Conservation (phyloP, 2,797 vertebrate species). For the Microctenopoma steveboyesi region DNA sequence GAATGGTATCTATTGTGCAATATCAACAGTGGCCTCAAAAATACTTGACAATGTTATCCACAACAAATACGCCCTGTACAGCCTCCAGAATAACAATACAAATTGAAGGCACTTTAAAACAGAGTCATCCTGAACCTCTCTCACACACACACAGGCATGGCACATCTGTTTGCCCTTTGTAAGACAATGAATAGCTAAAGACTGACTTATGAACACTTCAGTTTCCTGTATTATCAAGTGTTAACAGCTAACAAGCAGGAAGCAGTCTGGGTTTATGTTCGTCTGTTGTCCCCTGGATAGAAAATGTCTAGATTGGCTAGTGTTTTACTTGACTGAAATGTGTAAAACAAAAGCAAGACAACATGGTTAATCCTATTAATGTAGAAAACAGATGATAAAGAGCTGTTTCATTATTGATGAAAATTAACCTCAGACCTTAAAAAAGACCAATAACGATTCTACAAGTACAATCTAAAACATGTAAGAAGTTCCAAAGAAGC, state of each 20-base stretch:
- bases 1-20: slow-evolving; percentile 71
- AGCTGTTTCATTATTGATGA: slow-evolving; percentile 2
- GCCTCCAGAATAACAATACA: slow-evolving; percentile 40
- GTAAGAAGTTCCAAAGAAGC: slow-evolving; percentile 6
- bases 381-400: slow-evolving; percentile 4
- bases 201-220: slow-evolving; percentile 31
- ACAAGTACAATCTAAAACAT: slow-evolving; percentile 29
- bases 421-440: slow-evolving; percentile 17
- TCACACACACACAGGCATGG: slow-evolving; percentile 13
- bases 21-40: slow-evolving; percentile 48
- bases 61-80: slow-evolving; percentile 25
- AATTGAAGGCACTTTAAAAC: slow-evolving; percentile 77
- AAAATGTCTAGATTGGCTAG: neutral
- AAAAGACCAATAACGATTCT: slow-evolving; percentile 6
- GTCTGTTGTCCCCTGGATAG: slow-evolving; percentile 13
- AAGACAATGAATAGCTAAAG: slow-evolving; percentile 36
- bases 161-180: slow-evolving; percentile 31
- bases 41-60: slow-evolving; percentile 28
- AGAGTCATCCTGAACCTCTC: slow-evolving; percentile 30
- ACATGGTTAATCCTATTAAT: slow-evolving; percentile 5
- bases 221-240: slow-evolving; percentile 12
- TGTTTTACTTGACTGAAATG: slow-evolving; percentile 13
- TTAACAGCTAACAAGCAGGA: slow-evolving; percentile 26
- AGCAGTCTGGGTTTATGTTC: slow-evolving; percentile 1
- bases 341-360: slow-evolving; percentile 7